Percentiles rank a stretch among this genome's conserved stretches.
Conservation (phyloP, 53 echinoderm and acorn worm species). For the Temnopleurus reevesii region DNA sequence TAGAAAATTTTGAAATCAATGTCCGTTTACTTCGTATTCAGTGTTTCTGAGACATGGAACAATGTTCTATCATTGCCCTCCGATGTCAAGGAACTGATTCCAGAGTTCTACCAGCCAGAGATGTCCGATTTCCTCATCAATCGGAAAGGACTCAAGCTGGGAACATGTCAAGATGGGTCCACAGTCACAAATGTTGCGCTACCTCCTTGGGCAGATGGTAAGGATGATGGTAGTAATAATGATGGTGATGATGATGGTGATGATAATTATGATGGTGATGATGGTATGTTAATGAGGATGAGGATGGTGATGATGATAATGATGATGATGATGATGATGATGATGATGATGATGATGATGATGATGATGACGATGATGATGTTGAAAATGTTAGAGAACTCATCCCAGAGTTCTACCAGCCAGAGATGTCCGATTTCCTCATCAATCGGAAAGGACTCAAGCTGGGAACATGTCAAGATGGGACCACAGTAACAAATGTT, state of each 20-base stretch:
- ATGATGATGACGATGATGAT: too few species aligned
- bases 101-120: slow-evolving; percentile 96
- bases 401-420: slow-evolving; percentile 96
- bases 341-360: too few species aligned
- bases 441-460: slow-evolving; percentile 79
- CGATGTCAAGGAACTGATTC: slow-evolving; percentile 96
- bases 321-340: too few species aligned
- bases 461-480: slow-evolving; percentile 88
- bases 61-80: slow-evolving; percentile 79
- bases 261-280: too few species aligned
- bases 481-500: slow-evolving; percentile 90
- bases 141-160: slow-evolving; percentile 77
- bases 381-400: too few species aligned
- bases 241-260: too few species aligned
- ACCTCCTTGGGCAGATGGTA: slow-evolving; percentile 98
- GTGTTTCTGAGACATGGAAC: slow-evolving; percentile 84
- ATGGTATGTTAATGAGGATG: too few species aligned
- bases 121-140: slow-evolving; percentile 96
- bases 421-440: slow-evolving; percentile 95
- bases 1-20: too few species aligned
- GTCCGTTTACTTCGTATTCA: slow-evolving; percentile 42
- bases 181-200: slow-evolving; percentile 90
- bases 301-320: too few species aligned
- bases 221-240: too few species aligned
- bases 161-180: slow-evolving; percentile 86